Base-by-base conservation (phyloP, 2,113 vertebrate species). In the Syngnathus floridae region DNA sequence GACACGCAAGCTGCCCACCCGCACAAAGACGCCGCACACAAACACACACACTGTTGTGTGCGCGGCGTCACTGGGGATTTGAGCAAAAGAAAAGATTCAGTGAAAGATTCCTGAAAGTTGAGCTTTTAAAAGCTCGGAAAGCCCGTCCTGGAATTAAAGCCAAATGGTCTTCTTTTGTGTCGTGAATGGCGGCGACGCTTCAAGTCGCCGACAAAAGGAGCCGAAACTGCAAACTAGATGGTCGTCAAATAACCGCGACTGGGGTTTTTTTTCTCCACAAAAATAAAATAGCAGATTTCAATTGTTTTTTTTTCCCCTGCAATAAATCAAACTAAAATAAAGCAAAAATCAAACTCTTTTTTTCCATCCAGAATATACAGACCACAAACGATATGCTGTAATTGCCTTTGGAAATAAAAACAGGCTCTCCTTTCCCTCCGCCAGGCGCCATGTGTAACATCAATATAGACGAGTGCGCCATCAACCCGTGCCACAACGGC, bases 361-460 rank as follows among this genome's bases (percentile, higher is more conserved):
- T n/a, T 7, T 48, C 11, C 7, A 7, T 7, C 6, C 16, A 1
- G 4, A 31, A 31, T 31, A 55, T 41, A 31, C 10, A 3, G 11
- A 55, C 26, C 35, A 2, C 13, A 8, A 56, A 56, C 3, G 6
- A 7, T 56, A 14, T 8, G 10, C 26, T 46, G 14, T 31, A 31
- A 31, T 31, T 31, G 26, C 26, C 26, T 31, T 31, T 31, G 43
- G 4, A 40, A 40, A 41, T 10, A 41, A 11, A 41, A 41, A 11
- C 40, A 41, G 9, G 9, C 40, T 35, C 13, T 56, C 14, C 14
- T 56, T 56, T 56, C 54, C 16, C 35, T 37, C 4, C 3, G n/a
- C 48, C n/a, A 99, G 96, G 95, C 1, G 91, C 84, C 36, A 94
- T 96, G 94, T 99, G 96, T 69, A 94, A 92, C 77, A 84, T 96